Evolutionary conservation across 2,113 vertebrate species (phyloP).

Genomic region (Hylia prasina): DNA sequence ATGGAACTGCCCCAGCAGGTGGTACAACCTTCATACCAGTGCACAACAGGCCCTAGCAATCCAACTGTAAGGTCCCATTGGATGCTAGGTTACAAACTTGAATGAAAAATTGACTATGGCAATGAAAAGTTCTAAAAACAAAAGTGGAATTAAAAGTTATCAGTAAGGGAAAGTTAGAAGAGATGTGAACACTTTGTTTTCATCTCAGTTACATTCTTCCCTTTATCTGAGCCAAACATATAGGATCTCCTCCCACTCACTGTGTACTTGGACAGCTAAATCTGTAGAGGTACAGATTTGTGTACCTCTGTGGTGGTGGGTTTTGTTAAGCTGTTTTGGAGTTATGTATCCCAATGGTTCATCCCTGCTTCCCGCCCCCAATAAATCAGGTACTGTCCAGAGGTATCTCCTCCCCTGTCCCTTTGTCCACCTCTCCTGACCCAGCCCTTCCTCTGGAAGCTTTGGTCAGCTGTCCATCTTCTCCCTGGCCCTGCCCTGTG

Average conservation of each 20-base stretch:
- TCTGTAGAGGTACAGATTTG: background rate
- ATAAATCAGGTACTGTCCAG: no score
- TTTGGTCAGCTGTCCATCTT: no score
- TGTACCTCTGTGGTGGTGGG: no score
- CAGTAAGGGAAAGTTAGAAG: background rate
- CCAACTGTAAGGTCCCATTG: background rate
- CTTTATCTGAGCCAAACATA: background rate
- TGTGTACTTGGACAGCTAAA: background rate
- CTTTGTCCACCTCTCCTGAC: no score
- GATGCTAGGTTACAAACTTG: background rate
- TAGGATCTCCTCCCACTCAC: background rate
- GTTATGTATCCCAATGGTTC: no score
- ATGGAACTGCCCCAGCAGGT: background rate
- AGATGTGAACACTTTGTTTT: background rate
- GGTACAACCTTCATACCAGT: background rate
- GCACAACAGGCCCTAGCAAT: background rate
- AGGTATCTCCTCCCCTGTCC: no score
- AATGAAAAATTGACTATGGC: background rate
- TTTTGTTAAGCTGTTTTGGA: no score
- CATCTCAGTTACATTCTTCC: background rate
- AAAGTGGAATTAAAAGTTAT: background rate
- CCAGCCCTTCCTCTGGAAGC: no score
- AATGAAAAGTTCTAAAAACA: background rate
- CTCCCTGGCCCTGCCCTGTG: no score
- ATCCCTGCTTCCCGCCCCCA: no score